Percentiles rank a stretch among this genome's conserved stretches.
Evolutionary conservation across 2,113 vertebrate species (phyloP).

Genomic region (Cynocephalus volans): DNA sequence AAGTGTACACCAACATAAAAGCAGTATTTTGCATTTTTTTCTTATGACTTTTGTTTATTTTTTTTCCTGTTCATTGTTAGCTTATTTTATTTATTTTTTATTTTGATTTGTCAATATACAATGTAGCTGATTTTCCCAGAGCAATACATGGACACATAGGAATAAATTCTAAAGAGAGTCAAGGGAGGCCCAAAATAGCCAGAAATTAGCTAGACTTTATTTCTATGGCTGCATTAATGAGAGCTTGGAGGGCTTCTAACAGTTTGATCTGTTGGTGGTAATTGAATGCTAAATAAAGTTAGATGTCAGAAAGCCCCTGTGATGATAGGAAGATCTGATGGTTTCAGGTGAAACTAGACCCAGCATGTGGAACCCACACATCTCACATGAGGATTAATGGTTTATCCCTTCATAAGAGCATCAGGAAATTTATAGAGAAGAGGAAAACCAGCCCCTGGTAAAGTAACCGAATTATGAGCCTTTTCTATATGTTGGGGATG

Average conservation of each 20-base stretch:
- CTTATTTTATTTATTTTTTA: no score
- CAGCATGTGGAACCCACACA: neutral
- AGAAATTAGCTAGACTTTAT: neutral
- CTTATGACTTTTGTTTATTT: no score
- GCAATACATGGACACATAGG: no score
- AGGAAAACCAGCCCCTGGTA: no score
- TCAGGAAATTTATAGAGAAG: neutral
- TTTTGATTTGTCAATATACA: no score
- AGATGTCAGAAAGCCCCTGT: neutral
- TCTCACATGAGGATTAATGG: neutral
- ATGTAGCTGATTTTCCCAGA: no score
- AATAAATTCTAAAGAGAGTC: no score
- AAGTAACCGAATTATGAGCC: no score
- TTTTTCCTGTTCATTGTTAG: no score
- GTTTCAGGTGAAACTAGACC: no score
- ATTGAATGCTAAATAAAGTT: neutral
- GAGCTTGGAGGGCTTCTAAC: neutral
- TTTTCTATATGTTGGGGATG: neutral
- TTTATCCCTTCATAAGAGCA: neutral
- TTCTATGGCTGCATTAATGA: neutral
- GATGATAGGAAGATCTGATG: neutral
- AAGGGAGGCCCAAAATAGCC: no score
- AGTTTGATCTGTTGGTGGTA: neutral
- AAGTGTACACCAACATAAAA: neutral
- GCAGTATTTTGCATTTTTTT: neutral